Evolutionary conservation across 2,797 vertebrate species (phyloP).

Genomic region (Scomberomorus guttatus): DNA sequence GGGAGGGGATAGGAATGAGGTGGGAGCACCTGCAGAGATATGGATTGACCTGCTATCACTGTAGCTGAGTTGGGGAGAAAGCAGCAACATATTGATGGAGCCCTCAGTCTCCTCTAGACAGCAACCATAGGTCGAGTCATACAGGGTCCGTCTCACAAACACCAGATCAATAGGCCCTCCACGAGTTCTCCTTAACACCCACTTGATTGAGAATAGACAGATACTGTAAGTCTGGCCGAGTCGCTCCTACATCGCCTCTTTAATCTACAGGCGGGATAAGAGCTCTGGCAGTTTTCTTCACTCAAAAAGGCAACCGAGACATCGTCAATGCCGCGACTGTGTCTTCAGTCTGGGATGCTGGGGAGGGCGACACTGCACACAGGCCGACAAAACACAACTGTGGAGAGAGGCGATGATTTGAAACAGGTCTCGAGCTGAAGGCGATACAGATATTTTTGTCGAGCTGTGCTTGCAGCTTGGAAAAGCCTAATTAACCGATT

Average conservation of each 20-base stretch:
- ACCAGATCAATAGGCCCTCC: constrained; percentile 52
- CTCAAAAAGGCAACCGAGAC: constrained; percentile 14
- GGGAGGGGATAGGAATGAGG: neutral
- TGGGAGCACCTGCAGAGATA: constrained; percentile 34
- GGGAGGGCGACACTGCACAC: neutral
- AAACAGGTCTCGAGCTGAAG: neutral
- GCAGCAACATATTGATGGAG: constrained; percentile 45
- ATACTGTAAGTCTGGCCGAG: constrained; percentile 23
- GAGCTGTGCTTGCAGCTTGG: too few relatives aligned
- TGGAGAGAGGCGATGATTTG: neutral
- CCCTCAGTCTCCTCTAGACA: constrained; percentile 14
- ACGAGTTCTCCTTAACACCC: neutral
- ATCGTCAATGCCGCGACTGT: constrained; percentile 7
- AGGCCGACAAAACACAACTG: neutral
- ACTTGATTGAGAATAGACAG: constrained; percentile 36
- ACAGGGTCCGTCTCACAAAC: constrained; percentile 17
- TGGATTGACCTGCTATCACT: constrained; percentile 45
- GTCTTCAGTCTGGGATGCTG: constrained; percentile 5
- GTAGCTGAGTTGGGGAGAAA: constrained; percentile 6
- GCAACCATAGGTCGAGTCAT: constrained; percentile 30
- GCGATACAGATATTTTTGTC: neutral
- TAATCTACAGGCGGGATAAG: constrained; percentile 49
- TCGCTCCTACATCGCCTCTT: constrained; percentile 24
- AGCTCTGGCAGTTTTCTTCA: constrained; percentile 17
- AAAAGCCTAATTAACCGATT: too few relatives aligned